A percentile compares a stretch with the other conserved stretches of the same genome.
Evolutionary conservation across 2,797 vertebrate species (phyloP).

Genomic region (Chloroceryle amazona): DNA sequence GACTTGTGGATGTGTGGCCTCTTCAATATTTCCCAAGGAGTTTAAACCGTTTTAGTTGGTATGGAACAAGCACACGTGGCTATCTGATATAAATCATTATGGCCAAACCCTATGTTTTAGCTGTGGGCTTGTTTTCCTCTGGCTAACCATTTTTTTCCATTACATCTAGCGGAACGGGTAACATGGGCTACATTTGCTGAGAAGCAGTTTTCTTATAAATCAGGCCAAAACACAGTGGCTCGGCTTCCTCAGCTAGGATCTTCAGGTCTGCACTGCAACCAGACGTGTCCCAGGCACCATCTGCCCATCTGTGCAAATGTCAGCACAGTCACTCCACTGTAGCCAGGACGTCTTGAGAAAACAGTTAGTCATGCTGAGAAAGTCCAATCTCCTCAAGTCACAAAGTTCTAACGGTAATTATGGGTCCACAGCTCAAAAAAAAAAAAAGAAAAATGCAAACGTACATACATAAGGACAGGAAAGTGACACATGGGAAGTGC

Average conservation of each 20-base stretch:
- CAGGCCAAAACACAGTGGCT: conserved; percentile 10
- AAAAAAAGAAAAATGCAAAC: neutral
- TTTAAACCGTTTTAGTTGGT: conserved; percentile 2
- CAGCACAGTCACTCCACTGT: conserved; percentile 26
- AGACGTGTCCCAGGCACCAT: conserved; percentile 53
- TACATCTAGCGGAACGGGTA: conserved; percentile 1
- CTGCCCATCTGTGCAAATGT: conserved; percentile 52
- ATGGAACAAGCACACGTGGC: neutral
- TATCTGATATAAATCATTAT: neutral
- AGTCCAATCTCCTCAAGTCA: neutral
- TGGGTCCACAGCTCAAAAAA: neutral
- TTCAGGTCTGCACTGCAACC: conserved; percentile 43
- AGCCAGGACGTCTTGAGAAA: conserved; percentile 50
- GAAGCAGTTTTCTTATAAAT: neutral
- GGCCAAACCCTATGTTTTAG: conserved; percentile 17
- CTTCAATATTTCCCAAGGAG: neutral
- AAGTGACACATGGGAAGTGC: neutral
- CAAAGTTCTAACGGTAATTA: conserved; percentile 11
- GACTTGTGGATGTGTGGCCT: neutral
- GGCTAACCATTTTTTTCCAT: conserved; percentile 2
- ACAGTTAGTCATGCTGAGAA: conserved; percentile 38
- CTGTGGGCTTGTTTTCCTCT: neutral
- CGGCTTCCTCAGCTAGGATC: neutral
- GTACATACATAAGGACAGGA: neutral
- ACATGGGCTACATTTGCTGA: neutral